Evolutionary conservation across 2,888 invertebrate species (phyloP), one percentile per base, ranked within the genome.

Genomic region (Nephrotoma guestfalica): DNA sequence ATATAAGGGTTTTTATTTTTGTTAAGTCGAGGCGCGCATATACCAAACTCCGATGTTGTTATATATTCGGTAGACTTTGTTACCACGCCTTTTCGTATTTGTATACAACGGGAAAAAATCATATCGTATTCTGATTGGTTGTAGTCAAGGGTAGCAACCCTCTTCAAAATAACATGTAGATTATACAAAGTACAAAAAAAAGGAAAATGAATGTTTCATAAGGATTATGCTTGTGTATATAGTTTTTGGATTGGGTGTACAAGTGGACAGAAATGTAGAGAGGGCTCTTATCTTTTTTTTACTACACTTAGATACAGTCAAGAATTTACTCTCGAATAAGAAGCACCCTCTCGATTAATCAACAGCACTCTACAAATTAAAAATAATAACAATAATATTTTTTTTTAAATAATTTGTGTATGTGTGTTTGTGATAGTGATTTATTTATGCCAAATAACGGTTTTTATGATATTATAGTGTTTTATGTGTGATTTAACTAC

Each of bases 211-310:
- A 84, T 84, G 84, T 84, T 83, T 13, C n/a, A 84, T 41, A 42
- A 84, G 41, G 84, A 84, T 84, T 41, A 84, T 84, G 41, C 2
- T 47, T 84, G 83, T 83, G 40, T 83, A 83, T 83, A 41, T 40
- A 41, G n/a, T 15, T 84, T 41, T 41, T 84, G 84, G 84, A 84
- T 84, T 71, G 84, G 42, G 42, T 84, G 84, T 15, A 84, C 42
- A 42, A 42, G 84, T 84, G 84, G 84, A 41, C 41, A 41, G 42
- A 41, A 41, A 84, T 41, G 84, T 84, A 42, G 84, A 84, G 84
- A 84, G 84, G 84, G 84, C 84, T 84, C 84, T 84, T 84, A 84
- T 84, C 84, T 84, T 84, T 84, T 84, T 84, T 84, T 84, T 84
- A 84, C 84, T 84, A 84, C 42, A 84, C 84, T 84, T 84, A 84